Evolutionary conservation across 1,140 invertebrate species (phyloP), one percentile per base, ranked within the genome.

Genomic region (Tribolium madens): DNA sequence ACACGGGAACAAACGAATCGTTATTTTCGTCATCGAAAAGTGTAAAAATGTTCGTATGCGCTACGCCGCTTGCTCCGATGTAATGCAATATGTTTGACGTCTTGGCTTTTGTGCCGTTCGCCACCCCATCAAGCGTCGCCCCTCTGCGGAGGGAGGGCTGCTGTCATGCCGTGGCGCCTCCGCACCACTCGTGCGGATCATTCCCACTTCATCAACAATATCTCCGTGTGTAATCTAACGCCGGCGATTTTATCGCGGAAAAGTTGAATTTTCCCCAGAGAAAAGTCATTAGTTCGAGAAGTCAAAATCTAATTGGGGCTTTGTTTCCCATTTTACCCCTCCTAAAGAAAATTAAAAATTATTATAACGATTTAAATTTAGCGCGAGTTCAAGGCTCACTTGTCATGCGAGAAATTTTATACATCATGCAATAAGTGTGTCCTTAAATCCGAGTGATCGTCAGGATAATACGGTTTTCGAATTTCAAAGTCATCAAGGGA

Each of bases 71-170:
- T 26, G 21, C 64, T 46, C 52, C 52, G 33, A 73, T 77, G 76
- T 77, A 77, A 77, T 64, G 76, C 76, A 77, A 77, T 77, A 77
- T 77, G 76, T 77, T 77, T 77, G 76, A 77, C 76, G 76, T 77
- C 76, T 77, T 77, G 57, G 70, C 70, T 53, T 68, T 77, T 77
- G 69, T 76, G 46, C 70, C 52, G 10, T 31, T 26, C 31, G 9
- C 18, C 42, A 47, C 68, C 47, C 68, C 18, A 71, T 64, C 18
- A 15, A n/a, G 26, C 70, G 26, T 46, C 68, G 68, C 47, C 15
- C 47, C 42, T 50, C 47, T n/a, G n/a, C n/a, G n/a, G n/a, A n/a
- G n/a, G n/a, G 36, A 47, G 50, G 18, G 70, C 57, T 68, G 76
- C 36, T 77, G 76, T 77, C 71, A 77, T 60, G 69, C 31, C 50